Evolutionary conservation across 2,797 vertebrate genomes (phyloP).

Genomic region (Xenentodon cancila): DNA sequence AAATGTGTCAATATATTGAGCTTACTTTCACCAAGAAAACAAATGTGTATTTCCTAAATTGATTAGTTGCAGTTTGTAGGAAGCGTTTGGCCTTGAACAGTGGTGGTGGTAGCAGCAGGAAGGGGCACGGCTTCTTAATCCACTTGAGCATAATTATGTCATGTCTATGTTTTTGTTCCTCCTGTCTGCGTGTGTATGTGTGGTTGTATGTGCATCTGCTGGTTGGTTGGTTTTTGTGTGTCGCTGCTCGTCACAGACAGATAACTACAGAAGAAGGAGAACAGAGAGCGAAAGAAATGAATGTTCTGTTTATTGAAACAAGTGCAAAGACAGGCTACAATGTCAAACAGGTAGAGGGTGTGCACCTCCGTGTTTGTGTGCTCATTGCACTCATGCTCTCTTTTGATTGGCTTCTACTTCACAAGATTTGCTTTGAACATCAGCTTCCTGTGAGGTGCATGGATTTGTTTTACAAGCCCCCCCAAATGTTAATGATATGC

Average conservation of each 20-base stretch:
- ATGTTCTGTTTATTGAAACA: conserved; percentile 86
- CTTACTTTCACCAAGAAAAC: too few species aligned
- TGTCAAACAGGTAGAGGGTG: conserved; percentile 85
- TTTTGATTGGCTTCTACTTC: conserved; percentile 52
- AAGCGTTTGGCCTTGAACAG: conserved; percentile 37
- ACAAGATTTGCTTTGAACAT: conserved; percentile 46
- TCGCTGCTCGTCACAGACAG: conserved; percentile 74
- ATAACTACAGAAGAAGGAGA: conserved; percentile 84
- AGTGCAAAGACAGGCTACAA: conserved; percentile 86
- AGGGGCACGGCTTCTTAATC: conserved; percentile 66
- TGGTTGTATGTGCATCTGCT: conserved; percentile 9
- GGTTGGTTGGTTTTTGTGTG: conserved; percentile 4
- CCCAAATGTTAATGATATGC: conserved; percentile 14
- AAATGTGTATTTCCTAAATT: too few species aligned
- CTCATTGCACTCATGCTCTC: conserved; percentile 47
- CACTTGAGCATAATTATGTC: conserved; percentile 60
- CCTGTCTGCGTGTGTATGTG: conserved; percentile 53
- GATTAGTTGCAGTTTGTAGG: neutral
- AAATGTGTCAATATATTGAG: too few species aligned
- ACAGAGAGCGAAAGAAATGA: conserved; percentile 84
- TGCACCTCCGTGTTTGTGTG: conserved; percentile 53
- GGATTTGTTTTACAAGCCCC: conserved; percentile 59
- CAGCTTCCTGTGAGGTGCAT: conserved; percentile 36
- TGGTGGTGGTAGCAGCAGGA: conserved; percentile 56
- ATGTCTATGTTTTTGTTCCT: conserved; percentile 36